Percentiles rank a stretch among this genome's conserved stretches.
Conservation (phyloP, 2,888 invertebrate species). For the Sepioteuthis lessoniana region DNA sequence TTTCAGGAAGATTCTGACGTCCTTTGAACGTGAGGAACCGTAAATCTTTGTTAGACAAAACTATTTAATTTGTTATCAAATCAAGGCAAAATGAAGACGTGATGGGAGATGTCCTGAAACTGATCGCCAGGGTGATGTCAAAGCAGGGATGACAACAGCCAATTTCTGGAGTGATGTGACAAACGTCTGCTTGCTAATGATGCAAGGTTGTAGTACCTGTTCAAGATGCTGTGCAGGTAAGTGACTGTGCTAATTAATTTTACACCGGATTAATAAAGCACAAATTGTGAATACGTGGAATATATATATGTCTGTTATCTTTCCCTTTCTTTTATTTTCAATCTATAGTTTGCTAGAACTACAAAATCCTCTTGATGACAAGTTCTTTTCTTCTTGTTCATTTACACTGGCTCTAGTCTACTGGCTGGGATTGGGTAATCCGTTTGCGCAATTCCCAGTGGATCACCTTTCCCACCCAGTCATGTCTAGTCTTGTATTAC, state of each 20-base stretch:
- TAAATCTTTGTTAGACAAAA: neutral
- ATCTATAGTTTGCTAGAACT: no score
- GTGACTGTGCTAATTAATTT: neutral
- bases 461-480: no score
- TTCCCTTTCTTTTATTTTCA: no score
- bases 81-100: neutral
- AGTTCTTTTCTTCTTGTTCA: no score
- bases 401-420: no score
- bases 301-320: no score
- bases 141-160: neutral
- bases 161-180: slow-evolving; percentile 33
- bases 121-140: neutral
- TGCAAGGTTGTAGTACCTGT: neutral
- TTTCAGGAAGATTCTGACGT: neutral
- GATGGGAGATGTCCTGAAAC: neutral
- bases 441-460: no score
- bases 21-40: neutral
- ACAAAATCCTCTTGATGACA: no score
- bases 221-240: slow-evolving; percentile 14
- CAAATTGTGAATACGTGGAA: no score
- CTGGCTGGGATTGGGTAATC: no score
- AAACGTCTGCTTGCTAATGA: slow-evolving; percentile 21
- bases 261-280: neutral
- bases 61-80: neutral
- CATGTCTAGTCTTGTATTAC: no score